Percentiles rank a stretch among this genome's conserved stretches.
Conservation (phyloP, 53 echinoderm and acorn worm genomes). For the Arbacia lixula region DNA sequence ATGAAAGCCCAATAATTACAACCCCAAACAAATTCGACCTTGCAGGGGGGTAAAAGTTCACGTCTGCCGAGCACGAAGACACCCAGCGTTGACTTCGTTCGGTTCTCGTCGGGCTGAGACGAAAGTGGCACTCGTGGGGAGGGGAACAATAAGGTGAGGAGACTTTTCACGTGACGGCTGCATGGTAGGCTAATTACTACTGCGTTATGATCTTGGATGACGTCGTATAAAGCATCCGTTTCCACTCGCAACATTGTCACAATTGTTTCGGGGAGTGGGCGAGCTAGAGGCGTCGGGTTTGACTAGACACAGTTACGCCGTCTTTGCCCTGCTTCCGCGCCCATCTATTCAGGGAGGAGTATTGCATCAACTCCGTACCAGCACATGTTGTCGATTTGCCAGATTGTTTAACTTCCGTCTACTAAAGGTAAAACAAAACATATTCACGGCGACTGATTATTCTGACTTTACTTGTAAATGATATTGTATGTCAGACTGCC, state of each 20-base stretch:
- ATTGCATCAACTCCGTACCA: no score
- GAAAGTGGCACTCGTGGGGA: no score
- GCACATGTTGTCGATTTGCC: no score
- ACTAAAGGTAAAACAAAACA: no score
- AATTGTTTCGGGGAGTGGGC: conserved; percentile 9
- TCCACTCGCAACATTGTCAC: not conserved
- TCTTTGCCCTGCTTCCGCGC: no score
- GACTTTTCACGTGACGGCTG: conserved; percentile 10
- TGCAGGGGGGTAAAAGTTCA: conserved; percentile 46
- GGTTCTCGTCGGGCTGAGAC: not conserved
- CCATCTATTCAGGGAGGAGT: no score
- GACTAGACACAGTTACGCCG: no score
- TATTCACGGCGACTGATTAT: no score
- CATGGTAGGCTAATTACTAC: conserved; percentile 18
- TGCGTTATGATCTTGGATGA: conserved; percentile 18
- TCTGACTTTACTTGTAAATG: no score
- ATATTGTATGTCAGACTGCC: no score
- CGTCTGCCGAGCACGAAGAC: not conserved
- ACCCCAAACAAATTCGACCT: conserved; percentile 46
- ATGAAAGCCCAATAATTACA: conserved; percentile 8
- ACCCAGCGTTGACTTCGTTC: conserved; percentile 18
- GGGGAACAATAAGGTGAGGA: not conserved
- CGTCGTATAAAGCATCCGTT: not conserved
- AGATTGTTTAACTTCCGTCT: no score
- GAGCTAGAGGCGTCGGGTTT: no score